Evolutionary conservation across 2,797 vertebrate genomes (phyloP).

Genomic region (Argya squamiceps): DNA sequence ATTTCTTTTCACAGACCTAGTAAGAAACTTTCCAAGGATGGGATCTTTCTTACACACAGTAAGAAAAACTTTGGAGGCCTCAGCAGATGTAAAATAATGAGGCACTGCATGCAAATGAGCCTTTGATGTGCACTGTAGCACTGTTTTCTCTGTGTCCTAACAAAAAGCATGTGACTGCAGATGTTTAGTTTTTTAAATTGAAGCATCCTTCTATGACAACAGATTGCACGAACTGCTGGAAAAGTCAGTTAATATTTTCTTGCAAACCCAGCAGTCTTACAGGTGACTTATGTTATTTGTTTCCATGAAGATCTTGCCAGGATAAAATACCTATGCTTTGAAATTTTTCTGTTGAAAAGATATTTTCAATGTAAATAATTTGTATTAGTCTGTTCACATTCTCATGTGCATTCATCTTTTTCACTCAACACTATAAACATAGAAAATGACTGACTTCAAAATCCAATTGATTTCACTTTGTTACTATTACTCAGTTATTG

Average conservation of each 20-base stretch:
- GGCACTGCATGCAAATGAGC: not conserved
- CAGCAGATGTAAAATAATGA: constrained; percentile 37
- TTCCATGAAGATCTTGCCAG: not conserved
- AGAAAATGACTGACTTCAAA: not conserved
- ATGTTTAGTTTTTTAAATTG: not conserved
- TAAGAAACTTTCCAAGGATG: not conserved
- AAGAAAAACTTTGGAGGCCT: constrained; percentile 1
- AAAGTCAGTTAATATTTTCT: constrained; percentile 24
- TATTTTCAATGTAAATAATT: not conserved
- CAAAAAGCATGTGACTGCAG: not conserved
- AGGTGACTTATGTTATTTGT: constrained; percentile 12
- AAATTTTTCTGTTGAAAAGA: constrained; percentile 15
- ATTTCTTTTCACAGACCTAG: not conserved
- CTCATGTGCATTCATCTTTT: not conserved
- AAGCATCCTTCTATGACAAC: not conserved
- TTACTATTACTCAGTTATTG: not conserved
- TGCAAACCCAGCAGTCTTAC: constrained; percentile 16
- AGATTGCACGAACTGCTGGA: not conserved
- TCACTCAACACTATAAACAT: not conserved
- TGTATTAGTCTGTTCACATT: not conserved
- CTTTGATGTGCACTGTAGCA: not conserved
- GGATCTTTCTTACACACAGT: not conserved
- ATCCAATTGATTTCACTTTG: not conserved
- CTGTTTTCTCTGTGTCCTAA: not conserved
- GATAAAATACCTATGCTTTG: not conserved